A percentile compares a stretch with the other conserved stretches of the same genome.
Evolutionary conservation across 2,888 invertebrate genomes (phyloP).

Genomic region (Eristalinus aeneus): DNA sequence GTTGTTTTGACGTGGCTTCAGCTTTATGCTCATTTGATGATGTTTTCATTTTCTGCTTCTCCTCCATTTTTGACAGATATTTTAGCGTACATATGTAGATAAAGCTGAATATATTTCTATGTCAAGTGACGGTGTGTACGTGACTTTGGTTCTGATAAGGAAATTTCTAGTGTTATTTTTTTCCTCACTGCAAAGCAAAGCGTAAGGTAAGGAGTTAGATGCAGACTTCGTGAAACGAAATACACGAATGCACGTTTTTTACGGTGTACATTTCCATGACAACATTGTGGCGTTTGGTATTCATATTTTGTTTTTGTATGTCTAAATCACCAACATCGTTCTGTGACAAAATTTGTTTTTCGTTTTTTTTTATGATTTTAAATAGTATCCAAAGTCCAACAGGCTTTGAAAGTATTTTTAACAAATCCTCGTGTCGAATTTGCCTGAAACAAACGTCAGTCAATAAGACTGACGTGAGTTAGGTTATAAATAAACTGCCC

Average conservation of each 20-base stretch:
- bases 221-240: neutral
- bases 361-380: neutral
- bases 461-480: neutral
- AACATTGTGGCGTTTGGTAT: neutral
- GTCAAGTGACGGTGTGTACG: conserved; percentile 35
- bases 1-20: conserved; percentile 54
- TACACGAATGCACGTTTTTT: neutral
- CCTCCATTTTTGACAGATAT: neutral
- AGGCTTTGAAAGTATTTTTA: neutral
- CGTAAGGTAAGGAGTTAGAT: neutral
- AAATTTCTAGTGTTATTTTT: neutral
- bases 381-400: neutral
- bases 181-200: neutral
- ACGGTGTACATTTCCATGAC: neutral
- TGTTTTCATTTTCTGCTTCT: neutral
- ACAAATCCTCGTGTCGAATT: neutral
- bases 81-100: neutral
- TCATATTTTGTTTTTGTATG: neutral
- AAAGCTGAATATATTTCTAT: conserved; percentile 24
- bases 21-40: neutral
- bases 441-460: neutral
- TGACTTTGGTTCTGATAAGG: conserved; percentile 28
- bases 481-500: neutral
- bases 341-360: no score
- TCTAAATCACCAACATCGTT: no score